Percentiles rank a stretch among this genome's conserved stretches.
Conservation (phyloP, 2,888 invertebrate species). For the Notodonta dromedarius region DNA sequence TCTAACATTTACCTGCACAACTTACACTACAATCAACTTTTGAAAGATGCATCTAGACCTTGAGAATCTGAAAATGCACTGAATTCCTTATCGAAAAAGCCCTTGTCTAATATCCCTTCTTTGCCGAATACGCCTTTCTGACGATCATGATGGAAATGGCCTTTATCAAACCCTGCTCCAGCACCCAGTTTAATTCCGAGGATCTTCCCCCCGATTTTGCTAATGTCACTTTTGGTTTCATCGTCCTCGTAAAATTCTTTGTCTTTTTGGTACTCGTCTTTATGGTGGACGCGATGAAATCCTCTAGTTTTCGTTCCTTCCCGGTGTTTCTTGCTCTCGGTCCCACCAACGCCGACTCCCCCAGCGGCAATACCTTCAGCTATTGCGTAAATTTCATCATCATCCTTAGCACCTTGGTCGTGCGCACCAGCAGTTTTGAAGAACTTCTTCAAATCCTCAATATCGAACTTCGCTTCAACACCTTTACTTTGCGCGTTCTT, state of each 20-base stretch:
- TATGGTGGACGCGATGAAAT: conserved; percentile 84
- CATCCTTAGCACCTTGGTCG: conserved; percentile 62
- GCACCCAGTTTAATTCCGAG: conserved; percentile 68
- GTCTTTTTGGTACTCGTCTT: conserved; percentile 85
- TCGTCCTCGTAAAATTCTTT: conserved; percentile 84
- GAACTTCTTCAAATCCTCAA: conserved; percentile 63
- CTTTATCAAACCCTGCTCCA: conserved; percentile 71
- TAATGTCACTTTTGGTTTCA: conserved; percentile 78
- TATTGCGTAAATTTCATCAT: conserved; percentile 68
- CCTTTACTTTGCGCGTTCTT: conserved; percentile 58
- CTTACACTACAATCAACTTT: conserved; percentile 29
- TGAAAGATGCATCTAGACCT: conserved; percentile 68
- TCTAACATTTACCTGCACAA: not conserved
- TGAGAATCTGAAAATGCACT: conserved; percentile 75
- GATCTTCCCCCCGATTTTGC: conserved; percentile 79
- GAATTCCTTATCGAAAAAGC: conserved; percentile 65
- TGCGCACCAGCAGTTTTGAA: conserved; percentile 57
- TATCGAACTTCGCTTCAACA: conserved; percentile 54
- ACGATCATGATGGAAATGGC: conserved; percentile 67
- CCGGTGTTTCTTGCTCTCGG: conserved; percentile 76
- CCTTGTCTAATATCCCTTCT: conserved; percentile 51
- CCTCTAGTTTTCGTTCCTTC: conserved; percentile 84
- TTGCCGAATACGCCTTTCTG: conserved; percentile 74
- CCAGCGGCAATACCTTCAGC: conserved; percentile 66
- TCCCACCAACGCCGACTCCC: conserved; percentile 68